phyloP scores from a whole-genome alignment of 1,140 invertebrate species.

The Bombus turneri region DNA sequence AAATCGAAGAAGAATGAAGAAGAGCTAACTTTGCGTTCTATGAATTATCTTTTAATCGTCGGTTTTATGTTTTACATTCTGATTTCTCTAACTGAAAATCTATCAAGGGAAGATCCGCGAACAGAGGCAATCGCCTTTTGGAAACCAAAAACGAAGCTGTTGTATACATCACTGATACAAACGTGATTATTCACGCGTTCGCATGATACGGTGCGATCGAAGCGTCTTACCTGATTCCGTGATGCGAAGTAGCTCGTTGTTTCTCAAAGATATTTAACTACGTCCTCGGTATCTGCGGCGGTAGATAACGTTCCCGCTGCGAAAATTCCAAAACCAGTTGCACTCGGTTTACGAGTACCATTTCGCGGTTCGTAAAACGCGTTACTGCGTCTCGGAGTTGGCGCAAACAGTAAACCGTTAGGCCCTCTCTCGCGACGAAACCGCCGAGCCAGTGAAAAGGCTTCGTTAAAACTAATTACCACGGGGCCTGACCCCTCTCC shows the following conservation, averaged over 20 bases:
- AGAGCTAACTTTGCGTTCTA: too few species aligned
- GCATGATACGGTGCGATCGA: slow-evolving; percentile 11
- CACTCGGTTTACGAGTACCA: neutral
- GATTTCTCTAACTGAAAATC: too few species aligned
- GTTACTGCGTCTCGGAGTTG: neutral
- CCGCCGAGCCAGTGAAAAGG: neutral
- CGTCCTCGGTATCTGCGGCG: too few species aligned
- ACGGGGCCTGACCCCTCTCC: slow-evolving; percentile 1
- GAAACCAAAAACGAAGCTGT: neutral
- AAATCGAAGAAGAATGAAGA: too few species aligned
- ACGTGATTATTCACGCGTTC: slow-evolving; percentile 16
- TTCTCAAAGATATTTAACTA: neutral
- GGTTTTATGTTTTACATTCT: too few species aligned
- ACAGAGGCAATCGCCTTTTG: neutral
- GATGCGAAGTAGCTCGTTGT: neutral
- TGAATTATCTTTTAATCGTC: too few species aligned
- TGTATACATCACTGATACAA: slow-evolving; percentile 14
- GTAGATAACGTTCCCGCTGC: neutral
- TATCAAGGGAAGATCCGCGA: neutral
- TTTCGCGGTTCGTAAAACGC: slow-evolving; percentile 21
- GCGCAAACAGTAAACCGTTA: neutral
- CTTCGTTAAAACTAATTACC: slow-evolving; percentile 30
- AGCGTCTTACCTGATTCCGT: neutral
- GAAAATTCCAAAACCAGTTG: slow-evolving; percentile 10
- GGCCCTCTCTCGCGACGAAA: neutral